These are phyloP conservation scores for Notodonta ziczac DNA, from an alignment of 2,888 invertebrate species.

Conservation along the genomic window DNA sequence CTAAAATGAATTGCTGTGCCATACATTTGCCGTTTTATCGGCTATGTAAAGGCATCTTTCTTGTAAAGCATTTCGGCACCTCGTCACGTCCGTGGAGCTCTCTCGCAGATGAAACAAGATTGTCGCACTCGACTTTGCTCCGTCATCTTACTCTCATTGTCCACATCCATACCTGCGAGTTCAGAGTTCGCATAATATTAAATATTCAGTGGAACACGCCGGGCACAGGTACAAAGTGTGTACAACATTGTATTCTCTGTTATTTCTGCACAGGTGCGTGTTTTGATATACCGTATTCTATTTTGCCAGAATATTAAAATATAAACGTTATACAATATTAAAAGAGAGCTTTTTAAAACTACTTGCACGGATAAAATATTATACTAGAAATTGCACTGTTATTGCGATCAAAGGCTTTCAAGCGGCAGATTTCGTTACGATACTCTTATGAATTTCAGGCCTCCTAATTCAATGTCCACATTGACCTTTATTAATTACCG, in stretches of 20 bases:
- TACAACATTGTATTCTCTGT: slow-evolving; percentile 14
- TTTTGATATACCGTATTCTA: neutral
- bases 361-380: too few relatives aligned
- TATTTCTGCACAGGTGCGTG: neutral
- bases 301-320: neutral
- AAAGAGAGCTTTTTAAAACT: too few relatives aligned
- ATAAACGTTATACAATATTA: too few relatives aligned
- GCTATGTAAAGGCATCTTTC: neutral
- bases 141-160: slow-evolving; percentile 16
- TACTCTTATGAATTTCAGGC: too few relatives aligned
- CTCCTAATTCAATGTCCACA: too few relatives aligned
- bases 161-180: slow-evolving; percentile 15
- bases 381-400: too few relatives aligned
- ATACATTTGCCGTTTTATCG: slow-evolving; percentile 11
- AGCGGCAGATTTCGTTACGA: too few relatives aligned
- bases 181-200: slow-evolving; percentile 25
- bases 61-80: slow-evolving; percentile 12
- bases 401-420: too few relatives aligned
- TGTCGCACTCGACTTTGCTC: slow-evolving; percentile 12
- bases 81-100: slow-evolving; percentile 15
- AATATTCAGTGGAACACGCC: slow-evolving; percentile 31
- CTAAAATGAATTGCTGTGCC: slow-evolving; percentile 7
- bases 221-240: slow-evolving; percentile 11
- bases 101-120: slow-evolving; percentile 13
- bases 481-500: too few relatives aligned